These are phyloP conservation scores for Mactra quadrangularis DNA, from an alignment of 1,140 invertebrate genomes.

Conservation along the genomic window DNA sequence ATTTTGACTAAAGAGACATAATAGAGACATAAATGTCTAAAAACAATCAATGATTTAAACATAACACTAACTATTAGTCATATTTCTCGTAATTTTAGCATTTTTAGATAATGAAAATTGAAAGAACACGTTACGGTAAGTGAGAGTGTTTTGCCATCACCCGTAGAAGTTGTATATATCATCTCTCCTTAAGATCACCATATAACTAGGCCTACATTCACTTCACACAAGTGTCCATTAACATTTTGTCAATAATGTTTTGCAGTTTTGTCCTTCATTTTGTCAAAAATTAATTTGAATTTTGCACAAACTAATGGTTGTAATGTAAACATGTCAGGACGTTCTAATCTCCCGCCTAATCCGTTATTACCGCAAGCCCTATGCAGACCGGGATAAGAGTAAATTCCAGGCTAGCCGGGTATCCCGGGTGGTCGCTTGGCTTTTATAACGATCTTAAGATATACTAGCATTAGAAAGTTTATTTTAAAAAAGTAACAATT, in stretches of 20 bases:
- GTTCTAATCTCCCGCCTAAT: constrained; percentile 57
- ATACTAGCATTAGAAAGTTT: constrained; percentile 57
- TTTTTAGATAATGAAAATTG: no score
- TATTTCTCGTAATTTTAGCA: no score
- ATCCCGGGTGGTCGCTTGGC: constrained; percentile 3
- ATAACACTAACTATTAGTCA: no score
- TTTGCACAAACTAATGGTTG: constrained; percentile 59
- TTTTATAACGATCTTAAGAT: constrained; percentile 19
- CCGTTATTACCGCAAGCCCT: constrained; percentile 3
- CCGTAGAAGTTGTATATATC: background rate
- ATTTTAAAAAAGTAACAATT: constrained; percentile 63
- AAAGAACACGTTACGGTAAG: no score
- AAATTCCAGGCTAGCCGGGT: constrained; percentile 38
- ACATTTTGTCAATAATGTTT: constrained; percentile 49
- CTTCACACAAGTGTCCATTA: constrained; percentile 36
- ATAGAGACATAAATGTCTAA: no score
- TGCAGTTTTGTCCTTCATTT: constrained; percentile 56
- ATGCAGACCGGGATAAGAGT: constrained; percentile 19
- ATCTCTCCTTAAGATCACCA: background rate
- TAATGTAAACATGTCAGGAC: constrained; percentile 57
- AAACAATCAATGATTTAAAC: no score
- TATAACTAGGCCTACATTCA: constrained; percentile 27
- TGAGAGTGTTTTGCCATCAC: background rate
- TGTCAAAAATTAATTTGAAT: constrained; percentile 58
- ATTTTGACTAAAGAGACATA: no score